Evolutionary conservation across 2,113 vertebrate species (phyloP).

Genomic region (Malurus melanocephalus): DNA sequence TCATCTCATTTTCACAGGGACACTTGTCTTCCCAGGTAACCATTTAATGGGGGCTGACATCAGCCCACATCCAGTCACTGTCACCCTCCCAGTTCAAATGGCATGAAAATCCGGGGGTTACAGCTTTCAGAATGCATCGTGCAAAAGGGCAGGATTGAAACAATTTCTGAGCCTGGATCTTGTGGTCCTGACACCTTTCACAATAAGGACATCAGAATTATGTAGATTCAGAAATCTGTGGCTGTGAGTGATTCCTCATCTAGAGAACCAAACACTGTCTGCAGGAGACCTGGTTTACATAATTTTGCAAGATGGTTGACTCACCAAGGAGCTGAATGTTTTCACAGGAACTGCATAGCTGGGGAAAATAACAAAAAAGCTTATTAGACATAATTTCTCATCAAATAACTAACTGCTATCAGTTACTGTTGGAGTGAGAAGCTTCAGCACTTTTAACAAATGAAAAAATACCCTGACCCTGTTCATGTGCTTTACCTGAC

Average conservation of each 20-base stretch:
- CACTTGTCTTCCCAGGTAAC: conserved; percentile 44
- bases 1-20: conserved; percentile 44
- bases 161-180: neutral
- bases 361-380: neutral
- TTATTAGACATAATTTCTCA: neutral
- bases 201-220: neutral
- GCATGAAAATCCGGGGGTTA: conserved; percentile 52
- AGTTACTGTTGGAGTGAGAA: neutral
- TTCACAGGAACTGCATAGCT: neutral
- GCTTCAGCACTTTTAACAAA: neutral
- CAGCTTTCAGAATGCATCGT: conserved; percentile 59
- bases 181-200: neutral
- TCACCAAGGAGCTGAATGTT: neutral
- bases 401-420: neutral
- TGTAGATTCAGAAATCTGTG: neutral
- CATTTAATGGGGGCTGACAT: conserved; percentile 56
- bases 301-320: conserved; percentile 21
- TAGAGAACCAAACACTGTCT: neutral
- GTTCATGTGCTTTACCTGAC: neutral
- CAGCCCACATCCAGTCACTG: conserved; percentile 64
- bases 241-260: neutral
- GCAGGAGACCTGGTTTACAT: conserved; percentile 16
- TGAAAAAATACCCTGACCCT: neutral
- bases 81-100: conserved; percentile 51
- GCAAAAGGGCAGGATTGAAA: conserved; percentile 48